Conservation (phyloP, 2,888 invertebrate species). For the Sinotaia quadrata region DNA sequence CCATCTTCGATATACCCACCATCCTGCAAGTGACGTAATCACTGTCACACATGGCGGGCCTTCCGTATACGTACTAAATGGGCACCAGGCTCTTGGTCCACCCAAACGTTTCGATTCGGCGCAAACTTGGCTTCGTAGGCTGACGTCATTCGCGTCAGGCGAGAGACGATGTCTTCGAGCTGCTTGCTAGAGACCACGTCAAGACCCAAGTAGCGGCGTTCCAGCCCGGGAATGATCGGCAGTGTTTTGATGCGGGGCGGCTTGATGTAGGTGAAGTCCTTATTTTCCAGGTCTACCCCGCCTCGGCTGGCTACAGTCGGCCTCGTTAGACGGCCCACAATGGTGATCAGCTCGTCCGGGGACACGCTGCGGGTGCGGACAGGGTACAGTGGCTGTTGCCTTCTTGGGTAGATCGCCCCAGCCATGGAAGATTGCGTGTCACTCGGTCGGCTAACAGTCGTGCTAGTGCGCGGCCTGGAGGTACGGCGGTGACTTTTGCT, state of each 20-base stretch:
- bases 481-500: constrained; percentile 5
- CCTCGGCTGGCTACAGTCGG: constrained; percentile 61
- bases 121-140: constrained; percentile 59
- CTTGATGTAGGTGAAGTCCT: constrained; percentile 53
- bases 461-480: neutral
- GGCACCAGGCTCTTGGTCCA: constrained; percentile 42
- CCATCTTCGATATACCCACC: neutral
- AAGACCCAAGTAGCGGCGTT: constrained; percentile 50
- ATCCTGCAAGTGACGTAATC: neutral
- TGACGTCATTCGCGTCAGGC: constrained; percentile 58
- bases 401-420: neutral
- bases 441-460: neutral
- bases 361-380: constrained; percentile 40
- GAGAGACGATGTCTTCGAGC: constrained; percentile 53
- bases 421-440: neutral
- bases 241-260: constrained; percentile 54
- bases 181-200: constrained; percentile 46
- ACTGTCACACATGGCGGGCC: neutral
- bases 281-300: constrained; percentile 45
- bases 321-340: constrained; percentile 52
- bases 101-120: constrained; percentile 55
- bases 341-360: constrained; percentile 44
- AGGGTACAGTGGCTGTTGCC: constrained; percentile 25
- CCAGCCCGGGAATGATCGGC: constrained; percentile 54
- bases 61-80: constrained; percentile 28